Conservation (phyloP, 2,888 invertebrate genomes). For the Watsonalla binaria region DNA sequence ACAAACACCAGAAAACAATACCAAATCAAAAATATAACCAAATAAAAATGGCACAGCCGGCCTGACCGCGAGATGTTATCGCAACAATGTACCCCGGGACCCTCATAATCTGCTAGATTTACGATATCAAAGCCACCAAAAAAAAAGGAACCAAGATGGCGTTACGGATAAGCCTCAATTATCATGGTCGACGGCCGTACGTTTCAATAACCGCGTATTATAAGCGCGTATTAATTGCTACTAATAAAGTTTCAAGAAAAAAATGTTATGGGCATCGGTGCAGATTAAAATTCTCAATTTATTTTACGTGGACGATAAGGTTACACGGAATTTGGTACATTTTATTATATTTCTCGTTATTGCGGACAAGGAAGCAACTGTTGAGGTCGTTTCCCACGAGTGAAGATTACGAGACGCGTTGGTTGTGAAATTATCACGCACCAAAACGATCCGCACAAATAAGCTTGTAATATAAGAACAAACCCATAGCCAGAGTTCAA, state of each 20-base stretch:
- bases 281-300: slow-evolving; percentile 28
- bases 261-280: slow-evolving; percentile 17
- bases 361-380: not conserved
- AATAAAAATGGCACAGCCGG: slow-evolving; percentile 21
- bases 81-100: slow-evolving; percentile 21
- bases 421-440: not conserved
- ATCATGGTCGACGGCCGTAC: slow-evolving; percentile 31
- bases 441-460: too few species aligned
- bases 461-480: too few species aligned
- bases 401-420: slow-evolving; percentile 8
- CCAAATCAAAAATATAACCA: slow-evolving; percentile 2
- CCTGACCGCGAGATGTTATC: slow-evolving; percentile 35
- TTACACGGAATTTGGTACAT: slow-evolving; percentile 2
- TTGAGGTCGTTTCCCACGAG: not conserved
- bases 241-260: slow-evolving; percentile 23
- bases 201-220: slow-evolving; percentile 35
- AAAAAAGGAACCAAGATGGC: slow-evolving; percentile 36
- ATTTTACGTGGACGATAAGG: slow-evolving; percentile 18
- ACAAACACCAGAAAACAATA: too few species aligned
- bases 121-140: slow-evolving; percentile 25
- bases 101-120: slow-evolving; percentile 50
- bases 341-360: not conserved
- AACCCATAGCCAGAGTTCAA: too few species aligned
- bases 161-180: slow-evolving; percentile 43
- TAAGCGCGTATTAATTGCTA: slow-evolving; percentile 37